A percentile compares a stretch with the other conserved stretches of the same genome.
phyloP scores from a whole-genome alignment of 2,797 vertebrate genomes.

The Coilia nasus region DNA sequence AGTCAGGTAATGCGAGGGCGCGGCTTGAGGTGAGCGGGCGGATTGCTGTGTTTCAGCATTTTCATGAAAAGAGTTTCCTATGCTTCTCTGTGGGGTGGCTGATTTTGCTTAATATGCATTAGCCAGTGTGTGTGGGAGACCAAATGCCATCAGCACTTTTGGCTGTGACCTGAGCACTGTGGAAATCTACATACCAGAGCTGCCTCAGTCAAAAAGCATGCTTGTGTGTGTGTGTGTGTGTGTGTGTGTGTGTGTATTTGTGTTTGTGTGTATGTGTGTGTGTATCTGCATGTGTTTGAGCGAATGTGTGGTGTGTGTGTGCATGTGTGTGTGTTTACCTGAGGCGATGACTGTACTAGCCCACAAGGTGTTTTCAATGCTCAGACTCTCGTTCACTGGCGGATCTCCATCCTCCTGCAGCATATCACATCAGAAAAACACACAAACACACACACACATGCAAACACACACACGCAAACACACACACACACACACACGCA shows the following conservation, averaged over 20 bases:
- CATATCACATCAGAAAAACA: not conserved
- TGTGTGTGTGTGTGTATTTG: not conserved
- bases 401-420: slow-evolving; percentile 94
- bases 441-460: not conserved
- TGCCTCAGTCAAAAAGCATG: not conserved
- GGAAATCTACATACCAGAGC: not conserved
- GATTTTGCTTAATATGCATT: slow-evolving; percentile 8
- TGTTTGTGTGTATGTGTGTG: not conserved
- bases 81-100: not conserved
- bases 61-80: not conserved
- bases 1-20: not conserved
- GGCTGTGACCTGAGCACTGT: not conserved
- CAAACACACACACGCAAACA: too few relatives aligned
- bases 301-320: not conserved
- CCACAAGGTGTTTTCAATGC: slow-evolving; percentile 97
- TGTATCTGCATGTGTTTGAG: not conserved
- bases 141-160: not conserved
- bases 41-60: not conserved
- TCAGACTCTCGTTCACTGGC: slow-evolving; percentile 92
- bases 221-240: not conserved
- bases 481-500: too few relatives aligned
- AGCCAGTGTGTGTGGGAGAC: not conserved
- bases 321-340: slow-evolving; percentile 73
- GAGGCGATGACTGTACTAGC: slow-evolving; percentile 98
- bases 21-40: not conserved